Evolutionary conservation across 1,140 invertebrate species (phyloP).

Genomic region (Cyclina sinensis): DNA sequence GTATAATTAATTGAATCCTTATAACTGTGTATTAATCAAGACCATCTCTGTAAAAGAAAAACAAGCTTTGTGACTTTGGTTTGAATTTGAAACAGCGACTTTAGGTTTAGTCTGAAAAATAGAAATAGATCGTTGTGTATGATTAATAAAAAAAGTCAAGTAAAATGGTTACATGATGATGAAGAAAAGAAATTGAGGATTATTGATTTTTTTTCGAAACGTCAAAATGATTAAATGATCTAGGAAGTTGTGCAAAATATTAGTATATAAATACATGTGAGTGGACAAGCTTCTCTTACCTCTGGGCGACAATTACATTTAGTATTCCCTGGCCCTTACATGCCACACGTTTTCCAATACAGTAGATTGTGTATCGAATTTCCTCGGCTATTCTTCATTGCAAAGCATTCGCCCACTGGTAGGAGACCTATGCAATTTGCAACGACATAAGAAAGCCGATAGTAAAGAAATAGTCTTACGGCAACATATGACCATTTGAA

Average conservation of each 20-base stretch:
- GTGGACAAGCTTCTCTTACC: neutral
- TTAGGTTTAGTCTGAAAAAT: slow-evolving; percentile 93
- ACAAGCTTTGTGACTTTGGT: neutral
- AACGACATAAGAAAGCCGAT: neutral
- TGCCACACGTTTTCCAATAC: too few relatives aligned
- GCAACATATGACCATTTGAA: neutral
- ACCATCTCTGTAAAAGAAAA: neutral
- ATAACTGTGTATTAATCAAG: neutral
- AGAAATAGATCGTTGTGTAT: too few relatives aligned
- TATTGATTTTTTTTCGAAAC: too few relatives aligned
- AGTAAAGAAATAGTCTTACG: neutral
- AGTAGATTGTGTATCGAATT: neutral
- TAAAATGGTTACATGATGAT: too few relatives aligned
- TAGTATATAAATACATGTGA: too few relatives aligned
- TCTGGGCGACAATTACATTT: neutral
- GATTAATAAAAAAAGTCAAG: too few relatives aligned
- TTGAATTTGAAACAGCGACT: neutral
- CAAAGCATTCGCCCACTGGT: neutral
- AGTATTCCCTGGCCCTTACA: neutral
- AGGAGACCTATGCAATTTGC: slow-evolving; percentile 11
- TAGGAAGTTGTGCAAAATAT: too few relatives aligned
- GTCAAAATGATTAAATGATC: too few relatives aligned
- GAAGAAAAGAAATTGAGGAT: too few relatives aligned
- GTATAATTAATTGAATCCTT: slow-evolving; percentile 30
- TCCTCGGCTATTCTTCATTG: neutral